These are phyloP conservation scores for Neuroterus valhalla DNA, from an alignment of 1,140 invertebrate species.

Conservation along the genomic window DNA sequence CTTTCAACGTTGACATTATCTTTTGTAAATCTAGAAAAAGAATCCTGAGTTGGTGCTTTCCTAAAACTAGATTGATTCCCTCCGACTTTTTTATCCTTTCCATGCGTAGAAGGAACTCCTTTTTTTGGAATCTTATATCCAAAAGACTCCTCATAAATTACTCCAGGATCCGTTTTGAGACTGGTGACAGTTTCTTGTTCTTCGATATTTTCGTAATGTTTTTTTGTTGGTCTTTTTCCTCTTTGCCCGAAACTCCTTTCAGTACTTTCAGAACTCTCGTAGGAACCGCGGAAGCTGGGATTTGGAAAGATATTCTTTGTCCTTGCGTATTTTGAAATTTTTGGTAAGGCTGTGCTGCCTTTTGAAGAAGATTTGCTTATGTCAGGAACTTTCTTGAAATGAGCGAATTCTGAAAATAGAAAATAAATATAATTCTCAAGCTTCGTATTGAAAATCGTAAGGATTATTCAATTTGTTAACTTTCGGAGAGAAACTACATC, in stretches of 20 bases:
- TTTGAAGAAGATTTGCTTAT: background rate
- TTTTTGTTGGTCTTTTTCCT: background rate
- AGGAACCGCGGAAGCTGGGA: too few relatives aligned
- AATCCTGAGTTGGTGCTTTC: constrained; percentile 42
- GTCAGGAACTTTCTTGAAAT: too few relatives aligned
- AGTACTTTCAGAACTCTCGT: background rate
- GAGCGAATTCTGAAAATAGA: constrained; percentile 10
- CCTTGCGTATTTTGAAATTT: background rate
- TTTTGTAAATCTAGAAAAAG: background rate
- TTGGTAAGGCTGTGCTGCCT: background rate
- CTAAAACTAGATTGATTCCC: constrained; percentile 47
- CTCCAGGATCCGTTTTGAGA: background rate
- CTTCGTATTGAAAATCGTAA: background rate
- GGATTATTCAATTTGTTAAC: too few relatives aligned
- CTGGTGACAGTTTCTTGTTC: constrained; percentile 34
- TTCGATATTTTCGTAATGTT: background rate
- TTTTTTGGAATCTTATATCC: constrained; percentile 53
- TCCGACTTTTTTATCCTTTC: constrained; percentile 40
- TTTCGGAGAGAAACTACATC: too few relatives aligned
- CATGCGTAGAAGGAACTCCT: constrained; percentile 44
- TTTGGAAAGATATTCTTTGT: background rate
- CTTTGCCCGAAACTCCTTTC: background rate
- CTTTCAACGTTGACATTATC: background rate
- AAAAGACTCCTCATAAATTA: constrained; percentile 51
- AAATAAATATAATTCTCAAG: background rate